These are phyloP conservation scores for Rotaria socialis DNA, from an alignment of 2,888 invertebrate genomes.

Conservation along the genomic window DNA sequence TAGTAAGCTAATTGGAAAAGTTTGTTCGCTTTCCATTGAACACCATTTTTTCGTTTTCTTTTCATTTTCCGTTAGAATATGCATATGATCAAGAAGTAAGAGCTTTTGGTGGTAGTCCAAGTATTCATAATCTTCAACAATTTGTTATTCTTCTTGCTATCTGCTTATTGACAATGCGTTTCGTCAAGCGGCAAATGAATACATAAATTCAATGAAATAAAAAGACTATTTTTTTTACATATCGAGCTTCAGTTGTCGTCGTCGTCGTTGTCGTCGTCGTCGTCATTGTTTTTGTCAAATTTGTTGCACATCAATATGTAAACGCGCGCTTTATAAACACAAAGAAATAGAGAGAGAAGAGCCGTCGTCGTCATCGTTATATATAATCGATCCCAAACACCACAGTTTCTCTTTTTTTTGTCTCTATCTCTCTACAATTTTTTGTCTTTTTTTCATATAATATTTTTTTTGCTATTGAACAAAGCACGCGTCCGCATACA, in stretches of 20 bases:
- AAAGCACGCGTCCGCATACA: conserved; percentile 14
- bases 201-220: neutral
- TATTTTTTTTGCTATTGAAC: conserved; percentile 18
- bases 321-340: neutral
- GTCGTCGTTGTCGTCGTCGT: too few relatives aligned
- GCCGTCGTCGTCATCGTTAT: neutral
- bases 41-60: neutral
- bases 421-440: conserved; percentile 16
- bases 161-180: neutral
- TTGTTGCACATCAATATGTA: neutral
- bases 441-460: neutral
- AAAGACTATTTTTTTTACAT: neutral
- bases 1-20: neutral
- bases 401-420: neutral
- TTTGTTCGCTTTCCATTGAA: neutral
- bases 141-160: neutral
- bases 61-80: neutral
- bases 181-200: neutral
- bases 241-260: neutral
- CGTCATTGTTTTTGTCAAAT: conserved; percentile 10
- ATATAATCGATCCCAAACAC: neutral
- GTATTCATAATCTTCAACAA: neutral
- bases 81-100: conserved; percentile 15
- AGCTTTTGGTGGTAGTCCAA: neutral
- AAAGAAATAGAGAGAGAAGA: conserved; percentile 9